phyloP scores from a whole-genome alignment of 2,888 invertebrate genomes.

The Globia sparganii region DNA sequence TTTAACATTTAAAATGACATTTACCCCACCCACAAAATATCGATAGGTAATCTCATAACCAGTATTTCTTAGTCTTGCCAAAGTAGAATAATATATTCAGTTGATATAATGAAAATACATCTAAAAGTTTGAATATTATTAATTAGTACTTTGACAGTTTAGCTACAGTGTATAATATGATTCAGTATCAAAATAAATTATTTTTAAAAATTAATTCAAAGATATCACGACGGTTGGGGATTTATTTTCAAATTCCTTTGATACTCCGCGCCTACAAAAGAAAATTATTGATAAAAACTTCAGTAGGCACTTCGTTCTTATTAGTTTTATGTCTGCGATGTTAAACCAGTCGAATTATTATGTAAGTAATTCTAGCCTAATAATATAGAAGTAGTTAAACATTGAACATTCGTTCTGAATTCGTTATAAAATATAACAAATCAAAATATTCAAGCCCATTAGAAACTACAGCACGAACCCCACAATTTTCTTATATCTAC shows the following conservation, averaged over 20 bases:
- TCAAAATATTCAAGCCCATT: constrained; percentile 32
- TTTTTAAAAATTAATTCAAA: background rate
- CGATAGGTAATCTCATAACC: background rate
- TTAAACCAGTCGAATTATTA: background rate
- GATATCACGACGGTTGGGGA: background rate
- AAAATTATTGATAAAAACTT: background rate
- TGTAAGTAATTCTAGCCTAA: background rate
- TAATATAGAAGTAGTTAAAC: background rate
- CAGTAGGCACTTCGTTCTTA: background rate
- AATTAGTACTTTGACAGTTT: too few relatives aligned
- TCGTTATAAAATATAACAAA: background rate
- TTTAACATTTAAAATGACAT: background rate
- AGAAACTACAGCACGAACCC: constrained; percentile 21
- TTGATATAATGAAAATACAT: background rate
- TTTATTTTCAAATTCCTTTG: constrained; percentile 13
- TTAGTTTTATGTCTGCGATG: background rate
- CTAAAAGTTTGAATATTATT: too few relatives aligned
- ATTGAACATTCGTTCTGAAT: background rate
- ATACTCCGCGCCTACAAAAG: background rate
- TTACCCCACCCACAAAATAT: background rate
- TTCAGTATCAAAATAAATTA: too few relatives aligned
- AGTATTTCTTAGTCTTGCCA: background rate
- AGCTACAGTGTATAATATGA: too few relatives aligned
- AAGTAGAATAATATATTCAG: background rate
- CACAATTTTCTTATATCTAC: constrained; percentile 40